Evolutionary conservation across 2,888 invertebrate species (phyloP), one percentile per base, ranked within the genome.

Genomic region (Malachius bipustulatus): DNA sequence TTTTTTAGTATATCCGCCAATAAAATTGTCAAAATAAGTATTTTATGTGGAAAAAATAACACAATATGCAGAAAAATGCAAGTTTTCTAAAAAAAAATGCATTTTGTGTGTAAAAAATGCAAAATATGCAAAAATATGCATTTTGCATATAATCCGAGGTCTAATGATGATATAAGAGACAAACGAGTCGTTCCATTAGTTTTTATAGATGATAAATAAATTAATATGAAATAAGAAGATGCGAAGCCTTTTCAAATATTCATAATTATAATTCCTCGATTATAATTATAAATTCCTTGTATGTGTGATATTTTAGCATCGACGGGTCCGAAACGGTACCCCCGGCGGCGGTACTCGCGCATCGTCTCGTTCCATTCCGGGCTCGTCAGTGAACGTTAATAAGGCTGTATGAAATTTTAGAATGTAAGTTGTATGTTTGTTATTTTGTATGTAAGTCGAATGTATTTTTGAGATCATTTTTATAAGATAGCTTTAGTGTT

Each of bases 281-380:
- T 57, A 54, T 57, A 57, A 57, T 57, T 58, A 56, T 54, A 47
- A 51, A 53, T 57, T 60, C 56, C 59, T 55, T 58, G 60, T 57
- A 60, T 60, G 60, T 60, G 60, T 60, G 60, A 60, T 60, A 28
- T 6, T 28, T 28, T 4, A 28, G 28, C 14, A 13, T 24, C 12
- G 9, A 4, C 12, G 15, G n/a, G n/a, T n/a, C n/a, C n/a, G n/a
- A n/a, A n/a, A n/a, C n/a, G n/a, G n/a, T n/a, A n/a, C n/a, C n/a
- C n/a, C n/a, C n/a, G n/a, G n/a, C n/a, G n/a, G n/a, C n/a, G n/a
- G n/a, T n/a, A n/a, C n/a, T n/a, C n/a, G n/a, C n/a, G n/a, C n/a
- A n/a, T n/a, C n/a, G n/a, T n/a, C 29, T 32, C 36, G 34, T 27
- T 36, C 37, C 38, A 45, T 44, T 42, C 45, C 37, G 26, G 42